Percentiles rank a stretch among this genome's conserved stretches.
Evolutionary conservation across 1,140 invertebrate genomes (phyloP).

Genomic region (Potamilus streckersoni): DNA sequence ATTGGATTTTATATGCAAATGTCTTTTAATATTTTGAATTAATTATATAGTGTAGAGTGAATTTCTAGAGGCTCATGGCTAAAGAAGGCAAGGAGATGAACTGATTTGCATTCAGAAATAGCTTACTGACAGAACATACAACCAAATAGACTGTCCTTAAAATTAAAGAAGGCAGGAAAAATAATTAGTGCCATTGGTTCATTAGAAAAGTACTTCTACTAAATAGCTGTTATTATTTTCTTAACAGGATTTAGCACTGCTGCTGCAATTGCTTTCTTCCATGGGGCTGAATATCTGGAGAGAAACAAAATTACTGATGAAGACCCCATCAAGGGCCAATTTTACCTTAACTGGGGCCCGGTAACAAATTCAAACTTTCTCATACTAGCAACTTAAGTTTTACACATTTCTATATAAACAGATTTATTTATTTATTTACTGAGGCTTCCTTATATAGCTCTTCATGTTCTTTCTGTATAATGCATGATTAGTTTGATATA

Average conservation of each 20-base stretch:
- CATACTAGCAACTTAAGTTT: background rate
- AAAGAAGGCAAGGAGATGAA: too few relatives aligned
- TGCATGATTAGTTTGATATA: background rate
- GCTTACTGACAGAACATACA: too few relatives aligned
- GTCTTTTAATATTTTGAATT: too few relatives aligned
- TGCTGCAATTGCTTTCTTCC: conserved; percentile 61
- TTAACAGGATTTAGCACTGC: conserved; percentile 55
- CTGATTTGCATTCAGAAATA: too few relatives aligned
- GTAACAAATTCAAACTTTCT: conserved; percentile 29
- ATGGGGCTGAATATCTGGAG: conserved; percentile 62
- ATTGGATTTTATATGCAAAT: too few relatives aligned
- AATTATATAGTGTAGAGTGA: too few relatives aligned
- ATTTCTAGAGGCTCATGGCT: too few relatives aligned
- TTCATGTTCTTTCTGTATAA: background rate
- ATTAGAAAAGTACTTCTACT: background rate
- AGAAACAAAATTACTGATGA: conserved; percentile 53
- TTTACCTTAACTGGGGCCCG: conserved; percentile 42
- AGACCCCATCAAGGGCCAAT: conserved; percentile 23
- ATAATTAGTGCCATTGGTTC: too few relatives aligned
- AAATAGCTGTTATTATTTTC: conserved; percentile 4
- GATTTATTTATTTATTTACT: background rate
- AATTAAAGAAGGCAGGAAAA: too few relatives aligned
- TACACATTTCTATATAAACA: background rate
- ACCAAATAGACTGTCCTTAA: too few relatives aligned
- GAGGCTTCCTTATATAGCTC: background rate